Evolutionary conservation across 2,113 vertebrate genomes (phyloP), one percentile per base, ranked within the genome.

Genomic region (Pantherophis guttatus): DNA sequence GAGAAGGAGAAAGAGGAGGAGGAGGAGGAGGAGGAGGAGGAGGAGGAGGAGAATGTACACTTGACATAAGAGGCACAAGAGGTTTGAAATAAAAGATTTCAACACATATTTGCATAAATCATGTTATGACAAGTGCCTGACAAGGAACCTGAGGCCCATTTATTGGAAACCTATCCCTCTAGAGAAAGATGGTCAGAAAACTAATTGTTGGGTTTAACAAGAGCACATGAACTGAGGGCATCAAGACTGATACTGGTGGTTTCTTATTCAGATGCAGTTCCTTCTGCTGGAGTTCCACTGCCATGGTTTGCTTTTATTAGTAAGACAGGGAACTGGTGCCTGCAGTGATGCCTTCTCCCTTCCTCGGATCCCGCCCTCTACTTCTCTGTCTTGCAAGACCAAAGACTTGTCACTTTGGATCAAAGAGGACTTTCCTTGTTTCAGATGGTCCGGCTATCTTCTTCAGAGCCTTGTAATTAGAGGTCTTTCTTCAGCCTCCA

Each of bases 111-210:
- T 29, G 75, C 9, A 33, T 9, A 87, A 48, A 91, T n/a, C 55
- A 88, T 9, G 6, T 26, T 48, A 48, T 48, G 44, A 44, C 44
- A 44, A 44, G 44, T 3, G 44, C 44, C 44, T 44, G 44, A 44
- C 1, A 2, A 15, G 21, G 19, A 90, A 55, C 87, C 10, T 21
- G 70, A 86, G 19, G 1, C 3, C 11, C 50, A 0, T 70, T 12
- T 39, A 15, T 65, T 88, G 44, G 90, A 91, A 90, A 88, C 8
- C 19, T 93, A 93, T 88, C 88, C 48, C 90, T 91, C 92, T 88
- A 29, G 91, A 91, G 53, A 91, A 58, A 29, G 12, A 8, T 53
- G 50, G 48, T 90, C 48, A 75, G 24, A 75, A 4, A 44, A 91
- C 57, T 89, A 90, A 87, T 81, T 81, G 55, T 8, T 62, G 1